phyloP scores from a whole-genome alignment of 1,140 invertebrate species.

The Portunus trituberculatus region DNA sequence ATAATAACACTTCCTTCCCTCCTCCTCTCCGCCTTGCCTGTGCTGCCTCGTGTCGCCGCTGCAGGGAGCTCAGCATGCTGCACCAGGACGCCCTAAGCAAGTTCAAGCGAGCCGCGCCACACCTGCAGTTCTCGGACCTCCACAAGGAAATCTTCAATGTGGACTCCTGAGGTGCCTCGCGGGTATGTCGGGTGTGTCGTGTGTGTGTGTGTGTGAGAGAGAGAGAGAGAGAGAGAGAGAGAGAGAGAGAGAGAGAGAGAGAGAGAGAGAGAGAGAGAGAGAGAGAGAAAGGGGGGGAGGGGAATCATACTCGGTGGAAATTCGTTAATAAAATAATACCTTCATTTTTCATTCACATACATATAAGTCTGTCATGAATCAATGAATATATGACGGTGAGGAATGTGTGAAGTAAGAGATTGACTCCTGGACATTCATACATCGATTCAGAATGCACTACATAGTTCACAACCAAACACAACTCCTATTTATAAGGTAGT shows the following conservation, averaged over 20 bases:
- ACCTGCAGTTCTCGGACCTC: constrained; percentile 96
- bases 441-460: too few relatives aligned
- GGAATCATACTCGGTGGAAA: too few relatives aligned
- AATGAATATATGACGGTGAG: too few relatives aligned
- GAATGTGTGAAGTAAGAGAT: too few relatives aligned
- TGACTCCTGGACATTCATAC: too few relatives aligned
- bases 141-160: constrained; percentile 99
- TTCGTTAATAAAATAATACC: too few relatives aligned
- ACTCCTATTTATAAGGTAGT: too few relatives aligned
- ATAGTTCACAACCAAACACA: too few relatives aligned
- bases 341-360: too few relatives aligned
- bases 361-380: too few relatives aligned
- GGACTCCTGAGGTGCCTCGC: constrained; percentile 80
- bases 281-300: neutral
- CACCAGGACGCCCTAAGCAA: constrained; percentile 96
- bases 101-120: constrained; percentile 94
- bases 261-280: neutral
- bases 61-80: constrained; percentile 76
- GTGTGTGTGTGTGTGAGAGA: too few relatives aligned
- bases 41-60: neutral
- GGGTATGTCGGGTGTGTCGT: too few relatives aligned
- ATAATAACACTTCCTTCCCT: neutral
- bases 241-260: neutral
- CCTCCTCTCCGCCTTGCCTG: neutral
- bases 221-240: neutral